These are phyloP conservation scores for Haplochromis burtoni DNA, from an alignment of 2,113 vertebrate species.

Conservation along the genomic window DNA sequence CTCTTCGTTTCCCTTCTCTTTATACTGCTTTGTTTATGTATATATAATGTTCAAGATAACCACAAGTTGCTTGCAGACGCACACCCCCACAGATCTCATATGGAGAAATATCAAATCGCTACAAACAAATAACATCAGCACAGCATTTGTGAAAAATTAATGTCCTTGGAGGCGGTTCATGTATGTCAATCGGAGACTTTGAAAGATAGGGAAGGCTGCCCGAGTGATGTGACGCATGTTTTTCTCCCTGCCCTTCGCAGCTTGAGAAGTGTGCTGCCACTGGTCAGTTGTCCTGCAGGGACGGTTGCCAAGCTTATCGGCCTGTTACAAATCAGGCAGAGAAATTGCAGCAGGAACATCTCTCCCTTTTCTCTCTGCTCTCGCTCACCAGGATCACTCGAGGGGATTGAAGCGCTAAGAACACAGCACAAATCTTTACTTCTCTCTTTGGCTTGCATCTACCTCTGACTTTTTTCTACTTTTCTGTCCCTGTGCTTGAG, in stretches of 20 bases:
- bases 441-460: constrained; percentile 5
- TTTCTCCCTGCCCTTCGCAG: not conserved
- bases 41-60: constrained; percentile 38
- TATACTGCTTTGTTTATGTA: constrained; percentile 29
- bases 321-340: constrained; percentile 55
- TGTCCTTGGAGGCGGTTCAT: constrained; percentile 48
- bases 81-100: constrained; percentile 22
- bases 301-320: constrained; percentile 37
- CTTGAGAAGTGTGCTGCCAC: constrained; percentile 1
- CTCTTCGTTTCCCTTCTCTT: not conserved
- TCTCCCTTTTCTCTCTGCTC: constrained; percentile 21
- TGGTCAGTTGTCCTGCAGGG: constrained; percentile 57
- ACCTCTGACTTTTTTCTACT: not conserved
- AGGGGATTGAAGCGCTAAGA: constrained; percentile 37
- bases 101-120: constrained; percentile 51
- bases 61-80: constrained; percentile 14
- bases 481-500: not conserved
- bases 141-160: constrained; percentile 36
- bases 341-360: constrained; percentile 50
- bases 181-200: constrained; percentile 46
- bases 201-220: constrained; percentile 1
- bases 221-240: not conserved
- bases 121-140: constrained; percentile 39
- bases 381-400: constrained; percentile 23
- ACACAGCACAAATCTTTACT: constrained; percentile 33